phyloP scores from a whole-genome alignment of 2,113 vertebrate species.

The Bothrops jararaca region DNA sequence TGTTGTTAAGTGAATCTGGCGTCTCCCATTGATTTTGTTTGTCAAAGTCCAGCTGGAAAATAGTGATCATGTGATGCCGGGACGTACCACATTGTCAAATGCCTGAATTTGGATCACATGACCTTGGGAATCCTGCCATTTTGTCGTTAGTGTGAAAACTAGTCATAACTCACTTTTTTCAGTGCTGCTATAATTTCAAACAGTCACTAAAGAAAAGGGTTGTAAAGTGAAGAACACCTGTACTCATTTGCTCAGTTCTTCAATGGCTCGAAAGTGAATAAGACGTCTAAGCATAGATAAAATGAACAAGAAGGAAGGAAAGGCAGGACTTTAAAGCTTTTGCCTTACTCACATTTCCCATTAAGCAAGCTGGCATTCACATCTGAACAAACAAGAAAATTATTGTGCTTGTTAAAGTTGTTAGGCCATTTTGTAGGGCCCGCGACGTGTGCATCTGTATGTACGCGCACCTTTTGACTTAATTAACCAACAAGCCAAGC shows the following conservation, averaged over 20 bases:
- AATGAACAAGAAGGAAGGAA: not conserved
- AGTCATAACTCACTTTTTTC: not conserved
- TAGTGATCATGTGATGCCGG: no score
- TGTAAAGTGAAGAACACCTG: not conserved
- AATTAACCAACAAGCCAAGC: slow-evolving; percentile 63
- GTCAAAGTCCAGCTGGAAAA: not conserved
- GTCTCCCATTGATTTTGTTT: not conserved
- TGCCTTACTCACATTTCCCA: not conserved
- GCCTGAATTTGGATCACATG: no score
- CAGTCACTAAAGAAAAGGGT: not conserved
- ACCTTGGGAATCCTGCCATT: not conserved
- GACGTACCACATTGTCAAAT: no score
- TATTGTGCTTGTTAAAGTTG: not conserved
- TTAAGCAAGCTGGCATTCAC: not conserved
- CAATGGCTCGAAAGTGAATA: not conserved
- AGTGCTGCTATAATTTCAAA: not conserved
- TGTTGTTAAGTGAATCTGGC: not conserved
- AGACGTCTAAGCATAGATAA: not conserved
- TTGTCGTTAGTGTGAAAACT: not conserved
- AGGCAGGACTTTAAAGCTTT: not conserved
- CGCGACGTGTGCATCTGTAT: not conserved
- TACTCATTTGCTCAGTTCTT: not conserved
- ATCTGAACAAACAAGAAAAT: not conserved
- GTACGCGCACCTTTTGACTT: slow-evolving; percentile 48
- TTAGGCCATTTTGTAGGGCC: slow-evolving; percentile 12